These are phyloP conservation scores for Lasiommata megera DNA, from an alignment of 2,888 invertebrate genomes.

Conservation along the genomic window DNA sequence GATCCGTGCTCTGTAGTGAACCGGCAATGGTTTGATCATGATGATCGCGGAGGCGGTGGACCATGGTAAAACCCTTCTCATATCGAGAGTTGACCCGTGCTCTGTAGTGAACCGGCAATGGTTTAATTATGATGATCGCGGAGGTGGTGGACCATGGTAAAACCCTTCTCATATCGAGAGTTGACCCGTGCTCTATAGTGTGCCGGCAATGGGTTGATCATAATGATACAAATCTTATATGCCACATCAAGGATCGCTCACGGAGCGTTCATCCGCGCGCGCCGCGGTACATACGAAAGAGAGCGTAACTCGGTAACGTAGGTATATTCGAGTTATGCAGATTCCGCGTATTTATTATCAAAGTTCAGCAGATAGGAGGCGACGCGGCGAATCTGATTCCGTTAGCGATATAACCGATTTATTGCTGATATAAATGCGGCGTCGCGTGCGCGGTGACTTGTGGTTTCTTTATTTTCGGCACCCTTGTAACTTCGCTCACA, in stretches of 20 bases:
- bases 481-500: not conserved
- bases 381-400: slow-evolving; percentile 79
- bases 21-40: too few relatives aligned
- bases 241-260: slow-evolving; percentile 21
- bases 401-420: slow-evolving; percentile 67
- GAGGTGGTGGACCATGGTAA: too few relatives aligned
- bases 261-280: slow-evolving; percentile 26
- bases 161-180: too few relatives aligned
- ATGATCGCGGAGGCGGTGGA: too few relatives aligned
- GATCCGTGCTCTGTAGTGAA: too few relatives aligned
- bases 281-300: slow-evolving; percentile 54
- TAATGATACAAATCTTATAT: too few relatives aligned
- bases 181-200: too few relatives aligned
- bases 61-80: too few relatives aligned
- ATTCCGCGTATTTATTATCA: slow-evolving; percentile 75
- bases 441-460: slow-evolving; percentile 20
- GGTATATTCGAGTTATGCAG: slow-evolving; percentile 73
- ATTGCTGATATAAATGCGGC: slow-evolving; percentile 55
- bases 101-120: too few relatives aligned
- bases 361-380: slow-evolving; percentile 76
- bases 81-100: too few relatives aligned
- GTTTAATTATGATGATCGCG: too few relatives aligned
- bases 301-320: slow-evolving; percentile 48
- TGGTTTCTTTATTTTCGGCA: slow-evolving; percentile 7
- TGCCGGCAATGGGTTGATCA: too few relatives aligned